These are phyloP conservation scores for Nasua narica DNA, from an alignment of 2,797 vertebrate genomes.

Conservation along the genomic window DNA sequence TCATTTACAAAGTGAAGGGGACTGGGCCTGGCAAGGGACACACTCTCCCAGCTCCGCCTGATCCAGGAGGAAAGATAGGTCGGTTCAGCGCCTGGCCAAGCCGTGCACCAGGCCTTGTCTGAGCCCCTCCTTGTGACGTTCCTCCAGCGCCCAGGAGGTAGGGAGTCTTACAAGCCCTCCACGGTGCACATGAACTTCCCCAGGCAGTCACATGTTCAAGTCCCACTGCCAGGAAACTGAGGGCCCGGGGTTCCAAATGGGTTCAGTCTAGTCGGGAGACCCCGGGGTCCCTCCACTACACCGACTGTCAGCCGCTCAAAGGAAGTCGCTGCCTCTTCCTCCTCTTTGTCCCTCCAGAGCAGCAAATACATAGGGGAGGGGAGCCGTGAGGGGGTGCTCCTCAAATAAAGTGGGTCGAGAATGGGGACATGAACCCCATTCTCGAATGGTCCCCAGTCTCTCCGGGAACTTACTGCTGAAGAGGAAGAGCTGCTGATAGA, in stretches of 20 bases:
- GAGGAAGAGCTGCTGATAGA: fast-evolving
- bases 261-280: neutral
- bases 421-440: neutral
- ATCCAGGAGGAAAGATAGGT: neutral
- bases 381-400: neutral
- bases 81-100: neutral
- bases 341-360: neutral
- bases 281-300: fast-evolving
- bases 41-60: neutral
- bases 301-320: neutral
- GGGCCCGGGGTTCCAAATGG: neutral
- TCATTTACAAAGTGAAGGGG: neutral
- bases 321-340: neutral
- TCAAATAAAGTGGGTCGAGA: neutral
- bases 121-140: fast-evolving
- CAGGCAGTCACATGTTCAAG: neutral
- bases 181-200: too few species aligned
- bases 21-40: neutral
- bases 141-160: neutral
- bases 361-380: fast-evolving
- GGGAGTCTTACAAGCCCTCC: too few species aligned
- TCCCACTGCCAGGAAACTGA: too few species aligned
- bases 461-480: neutral
- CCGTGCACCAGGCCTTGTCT: too few species aligned
- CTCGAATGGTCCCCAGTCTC: neutral